Base-by-base conservation (phyloP, 2,888 invertebrate species). In the Dryomyza anilis region DNA sequence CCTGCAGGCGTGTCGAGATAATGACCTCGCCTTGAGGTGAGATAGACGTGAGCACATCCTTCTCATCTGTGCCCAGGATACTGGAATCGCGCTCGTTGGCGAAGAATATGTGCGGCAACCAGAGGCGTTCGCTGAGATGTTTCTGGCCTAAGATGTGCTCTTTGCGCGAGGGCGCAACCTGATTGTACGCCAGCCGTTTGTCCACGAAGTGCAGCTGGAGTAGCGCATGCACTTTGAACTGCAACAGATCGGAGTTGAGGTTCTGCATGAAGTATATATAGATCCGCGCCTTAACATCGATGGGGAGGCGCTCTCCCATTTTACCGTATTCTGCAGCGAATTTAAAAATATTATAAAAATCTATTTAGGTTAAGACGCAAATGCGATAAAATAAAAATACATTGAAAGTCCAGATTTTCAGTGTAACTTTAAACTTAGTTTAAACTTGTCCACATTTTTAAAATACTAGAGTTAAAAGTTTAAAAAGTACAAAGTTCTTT, bases 51-150 rank as follows among this genome's bases (percentile, higher is more conserved):
- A 79, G 70, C 5, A 79, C 79, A 67, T 79, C 79, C 69, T 79
- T 79, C 63, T 79, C 80, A 46, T 79, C 80, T 1, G 79, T 79
- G 2, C 79, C 79, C 69, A 79, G 62, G 2, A 79, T 79, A 29
- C 74, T 74, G 8, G 79, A 79, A 30, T 80, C 79, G 0, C 80
- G 73, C 55, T 79, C 79, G 29, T 79, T 79, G 59, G 79, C 73
- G 67, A 79, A 79, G 71, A 79, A 79, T 27, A 79, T 78, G 46
- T 79, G 79, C 3, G 79, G 79, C 70, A 79, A 45, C 79, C 79
- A 79, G 7, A 79, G 73, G 0, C 79, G 76, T 60, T 79, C 79
- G 53, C 79, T 79, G 21, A 79, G 67, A 68, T 79, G 79, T 25
- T 79, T 80, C 63, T 79, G 80, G 0, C 79, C 79, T 69, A 79